These are phyloP conservation scores for Ceuthmochares aereus DNA, from an alignment of 2,113 vertebrate species.

Conservation along the genomic window DNA sequence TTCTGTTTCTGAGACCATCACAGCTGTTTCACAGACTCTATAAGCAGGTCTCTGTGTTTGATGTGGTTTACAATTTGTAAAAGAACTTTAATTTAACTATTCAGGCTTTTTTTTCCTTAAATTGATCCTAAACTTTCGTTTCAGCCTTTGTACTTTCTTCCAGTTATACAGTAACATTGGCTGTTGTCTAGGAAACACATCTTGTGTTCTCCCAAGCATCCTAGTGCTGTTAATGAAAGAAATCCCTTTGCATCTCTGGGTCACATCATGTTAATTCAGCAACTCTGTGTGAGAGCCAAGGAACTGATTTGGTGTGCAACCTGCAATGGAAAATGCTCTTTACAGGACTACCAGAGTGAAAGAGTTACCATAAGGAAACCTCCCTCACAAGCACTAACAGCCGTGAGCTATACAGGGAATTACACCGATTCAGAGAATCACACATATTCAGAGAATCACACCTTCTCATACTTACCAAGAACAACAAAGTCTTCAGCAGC, in stretches of 20 bases:
- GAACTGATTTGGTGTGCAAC: neutral
- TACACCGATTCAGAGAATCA: neutral
- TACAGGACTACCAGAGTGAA: neutral
- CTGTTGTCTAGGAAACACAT: constrained; percentile 61
- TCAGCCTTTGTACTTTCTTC: constrained; percentile 3
- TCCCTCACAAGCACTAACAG: neutral
- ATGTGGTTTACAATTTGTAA: neutral
- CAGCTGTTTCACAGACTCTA: neutral
- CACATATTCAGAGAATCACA: neutral
- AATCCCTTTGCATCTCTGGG: constrained; percentile 56
- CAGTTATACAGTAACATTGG: neutral
- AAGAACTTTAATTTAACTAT: neutral
- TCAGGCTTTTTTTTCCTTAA: neutral
- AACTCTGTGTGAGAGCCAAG: neutral
- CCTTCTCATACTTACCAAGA: neutral
- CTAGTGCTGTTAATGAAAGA: neutral
- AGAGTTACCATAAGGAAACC: neutral
- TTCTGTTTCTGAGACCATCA: neutral
- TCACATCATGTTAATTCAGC: constrained; percentile 31
- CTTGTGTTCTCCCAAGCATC: constrained; percentile 7
- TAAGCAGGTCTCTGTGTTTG: neutral
- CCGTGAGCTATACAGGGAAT: neutral
- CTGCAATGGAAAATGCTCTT: constrained; percentile 1
- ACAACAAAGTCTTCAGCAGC: neutral
- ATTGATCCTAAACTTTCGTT: neutral